Base-by-base conservation (phyloP, 1,140 invertebrate genomes). In the Augochlora pura region DNA sequence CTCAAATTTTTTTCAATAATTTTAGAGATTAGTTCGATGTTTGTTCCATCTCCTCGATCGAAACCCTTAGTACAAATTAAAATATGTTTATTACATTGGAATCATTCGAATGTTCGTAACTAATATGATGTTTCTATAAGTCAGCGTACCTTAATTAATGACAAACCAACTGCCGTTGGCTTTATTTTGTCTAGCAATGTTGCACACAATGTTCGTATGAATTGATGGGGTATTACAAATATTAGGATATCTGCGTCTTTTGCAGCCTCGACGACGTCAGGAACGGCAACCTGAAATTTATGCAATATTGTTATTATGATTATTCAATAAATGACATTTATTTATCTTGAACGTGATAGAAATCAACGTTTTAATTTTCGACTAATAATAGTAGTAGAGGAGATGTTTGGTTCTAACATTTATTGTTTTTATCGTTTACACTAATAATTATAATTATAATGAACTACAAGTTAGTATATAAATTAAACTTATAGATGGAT, bases 151-250 rank as follows among this genome's bases (percentile, higher is more conserved):
- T 97, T 97, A 78, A 97, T 96, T 6, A 97, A 93, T 0, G 97
- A 97, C 25, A 97, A 91, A 12, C 95, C 97, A 67, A 97, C 94
- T 32, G 96, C 96, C 59, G 90, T 93, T 52, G 94, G 84, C 87
- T 97, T 97, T 18, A 97, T 94, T 86, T 96, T 95, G 21, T 95
- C 96, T 39, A 94, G 92, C 62, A 97, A 86, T 14, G 94, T 93
- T 18, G 94, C 90, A 86, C 96, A 97, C 9, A 96, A 92, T 21
- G 93, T 93, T 52, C 93, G 91, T 64, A 98, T 95, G 92, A 97
- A 97, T 91, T 98, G 97, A 93, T 98, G 97, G 52, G 97, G 97
- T 52, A 98, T 90, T n/a, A 98, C 97, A 91, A 97, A 98, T 49
- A 98, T 94, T 3, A 98, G 92, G 77, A 98, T 95, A 90, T 98